Base-by-base conservation (phyloP, 2,797 vertebrate genomes). In the Gymnocypris eckloni region DNA sequence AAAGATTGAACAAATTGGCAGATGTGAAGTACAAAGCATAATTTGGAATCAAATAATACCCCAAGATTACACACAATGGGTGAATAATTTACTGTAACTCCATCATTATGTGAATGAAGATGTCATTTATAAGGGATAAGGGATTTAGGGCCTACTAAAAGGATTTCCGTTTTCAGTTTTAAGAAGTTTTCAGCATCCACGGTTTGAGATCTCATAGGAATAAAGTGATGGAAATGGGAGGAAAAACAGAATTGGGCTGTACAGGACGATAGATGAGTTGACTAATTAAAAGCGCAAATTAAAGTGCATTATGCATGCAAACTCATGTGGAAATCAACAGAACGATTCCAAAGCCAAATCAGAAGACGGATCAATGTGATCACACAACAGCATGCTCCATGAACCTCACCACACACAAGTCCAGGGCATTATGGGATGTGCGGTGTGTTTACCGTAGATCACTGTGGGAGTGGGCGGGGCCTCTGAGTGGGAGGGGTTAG, bases 381-480 rank as follows among this genome's bases (percentile, higher is more conserved):
- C 77, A 84, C 15, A 67, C 15, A 9, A 67, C 64, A 86, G 78
- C 93, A 94, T 95, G 94, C 94, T 87, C 78, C 15, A 90, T 83
- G 90, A 84, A 85, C 52, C 83, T 41, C 25, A 56, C 87, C 82
- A 84, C 45, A 87, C 70, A n/a, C n/a, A n/a, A n/a, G n/a, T n/a
- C 71, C 87, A 73, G 4, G n/a, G 50, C 76, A 75, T 67, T 89
- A 86, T 87, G 89, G 90, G 90, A 91, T 87, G 71, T 83, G 89
- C 77, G 56, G 90, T 69, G 71, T 71, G 88, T 97, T 99, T 99
- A 99, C 98, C 98, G 95, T 97, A 93, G 94, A 95, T 91, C 90
- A 97, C 92, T 93, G 96, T 94, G 93, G 97, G 97, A 93, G 96
- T 96, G 91, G 97, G 97, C 88, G 96, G 95, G 93, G 96, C 95